Percentiles rank a stretch among this genome's conserved stretches.
Conservation (phyloP, 2,888 invertebrate genomes). For the Zygogramma bicolorata region DNA sequence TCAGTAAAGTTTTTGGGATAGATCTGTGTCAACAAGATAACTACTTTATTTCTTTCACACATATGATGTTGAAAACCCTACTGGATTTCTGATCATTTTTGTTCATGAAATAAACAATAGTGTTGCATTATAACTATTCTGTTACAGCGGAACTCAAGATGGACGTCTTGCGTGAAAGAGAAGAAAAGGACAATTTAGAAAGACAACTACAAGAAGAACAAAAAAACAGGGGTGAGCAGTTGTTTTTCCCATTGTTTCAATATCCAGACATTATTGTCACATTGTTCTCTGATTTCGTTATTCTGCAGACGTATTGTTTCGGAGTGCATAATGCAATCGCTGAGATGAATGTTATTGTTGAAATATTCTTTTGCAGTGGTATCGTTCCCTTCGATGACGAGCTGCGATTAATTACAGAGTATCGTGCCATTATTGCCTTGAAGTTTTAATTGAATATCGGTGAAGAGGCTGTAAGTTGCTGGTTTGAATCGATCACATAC, state of each 20-base stretch:
- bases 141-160: slow-evolving; percentile 94
- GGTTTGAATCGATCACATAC: background rate
- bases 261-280: slow-evolving; percentile 25
- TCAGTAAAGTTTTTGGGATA: too few species aligned
- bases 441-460: background rate
- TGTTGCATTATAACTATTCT: slow-evolving; percentile 56
- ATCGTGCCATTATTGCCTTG: background rate
- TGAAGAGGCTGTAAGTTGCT: background rate
- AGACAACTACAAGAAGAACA: slow-evolving; percentile 94
- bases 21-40: too few species aligned
- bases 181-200: slow-evolving; percentile 93
- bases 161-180: slow-evolving; percentile 93
- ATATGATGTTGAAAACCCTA: too few species aligned
- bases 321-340: slow-evolving; percentile 16
- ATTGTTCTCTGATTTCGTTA: slow-evolving; percentile 25
- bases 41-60: too few species aligned
- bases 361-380: slow-evolving; percentile 26
- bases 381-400: slow-evolving; percentile 22
- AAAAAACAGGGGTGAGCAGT: slow-evolving; percentile 90
- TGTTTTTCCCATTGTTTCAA: slow-evolving; percentile 23
- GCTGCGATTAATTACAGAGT: slow-evolving; percentile 21
- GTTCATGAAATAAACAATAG: too few species aligned
- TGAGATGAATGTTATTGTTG: slow-evolving; percentile 22
- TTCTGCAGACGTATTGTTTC: slow-evolving; percentile 24
- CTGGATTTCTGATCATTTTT: too few species aligned